These are phyloP conservation scores for Furcifer pardalis DNA, from an alignment of 2,797 vertebrate species.

Conservation along the genomic window DNA sequence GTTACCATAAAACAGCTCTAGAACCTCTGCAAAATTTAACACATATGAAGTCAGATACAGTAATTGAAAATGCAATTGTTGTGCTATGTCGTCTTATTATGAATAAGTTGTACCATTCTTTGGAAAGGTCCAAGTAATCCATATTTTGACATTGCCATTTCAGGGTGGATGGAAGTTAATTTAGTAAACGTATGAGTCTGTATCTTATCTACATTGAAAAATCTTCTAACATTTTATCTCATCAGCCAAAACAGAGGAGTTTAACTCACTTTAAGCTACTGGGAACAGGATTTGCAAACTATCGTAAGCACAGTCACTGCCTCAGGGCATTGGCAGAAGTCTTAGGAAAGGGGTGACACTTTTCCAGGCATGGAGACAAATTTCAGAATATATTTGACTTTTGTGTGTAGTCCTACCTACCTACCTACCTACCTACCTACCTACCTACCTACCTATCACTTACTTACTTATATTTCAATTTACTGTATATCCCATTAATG, in stretches of 20 bases:
- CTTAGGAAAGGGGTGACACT: not conserved
- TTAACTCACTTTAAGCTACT: not conserved
- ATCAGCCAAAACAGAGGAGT: no score
- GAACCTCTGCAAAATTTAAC: slow-evolving; percentile 17
- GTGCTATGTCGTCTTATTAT: not conserved
- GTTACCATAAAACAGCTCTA: not conserved
- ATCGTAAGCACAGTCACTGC: not conserved
- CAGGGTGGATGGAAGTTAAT: not conserved
- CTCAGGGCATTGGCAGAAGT: no score
- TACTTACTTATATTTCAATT: no score
- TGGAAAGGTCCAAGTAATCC: not conserved
- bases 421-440: no score
- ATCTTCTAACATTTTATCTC: not conserved
- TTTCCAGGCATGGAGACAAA: not conserved
- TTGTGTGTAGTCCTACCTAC: no score
- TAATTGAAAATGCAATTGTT: not conserved
- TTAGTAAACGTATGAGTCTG: not conserved
- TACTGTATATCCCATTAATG: no score
- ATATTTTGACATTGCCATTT: not conserved
- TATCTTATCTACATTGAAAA: not conserved
- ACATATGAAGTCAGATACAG: slow-evolving; percentile 17
- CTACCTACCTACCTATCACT: no score
- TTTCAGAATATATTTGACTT: no score
- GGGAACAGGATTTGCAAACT: not conserved
- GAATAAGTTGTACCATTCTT: not conserved